phyloP scores from a whole-genome alignment of 2,888 invertebrate genomes.

The Chaetogeoica ovagalla region DNA sequence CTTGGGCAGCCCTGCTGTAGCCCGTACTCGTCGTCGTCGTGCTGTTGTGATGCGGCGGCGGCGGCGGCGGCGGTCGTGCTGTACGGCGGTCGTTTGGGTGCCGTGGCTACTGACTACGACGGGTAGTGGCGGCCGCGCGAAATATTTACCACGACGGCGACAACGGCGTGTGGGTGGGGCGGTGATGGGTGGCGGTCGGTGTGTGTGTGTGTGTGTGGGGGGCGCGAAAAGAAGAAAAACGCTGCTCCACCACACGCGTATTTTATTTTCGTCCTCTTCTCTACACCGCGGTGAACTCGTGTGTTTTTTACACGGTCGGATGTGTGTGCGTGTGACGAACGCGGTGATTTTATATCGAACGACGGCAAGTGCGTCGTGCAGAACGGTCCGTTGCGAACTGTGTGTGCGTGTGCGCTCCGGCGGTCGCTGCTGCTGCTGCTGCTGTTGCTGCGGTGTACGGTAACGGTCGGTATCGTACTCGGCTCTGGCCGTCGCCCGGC shows the following conservation, averaged over 20 bases:
- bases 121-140: slow-evolving; percentile 23
- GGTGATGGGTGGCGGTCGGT: no score
- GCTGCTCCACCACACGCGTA: no score
- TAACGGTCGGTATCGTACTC: no score
- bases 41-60: slow-evolving; percentile 2
- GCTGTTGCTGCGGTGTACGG: neutral
- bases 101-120: slow-evolving; percentile 44
- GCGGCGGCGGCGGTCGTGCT: slow-evolving; percentile 35
- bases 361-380: slow-evolving; percentile 21
- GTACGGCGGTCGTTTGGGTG: slow-evolving; percentile 45
- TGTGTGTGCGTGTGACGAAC: neutral
- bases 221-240: no score
- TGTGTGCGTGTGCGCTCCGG: neutral
- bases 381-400: slow-evolving; percentile 43
- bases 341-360: neutral
- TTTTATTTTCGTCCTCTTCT: no score
- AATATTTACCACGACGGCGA: neutral
- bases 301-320: neutral
- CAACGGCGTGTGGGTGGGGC: neutral
- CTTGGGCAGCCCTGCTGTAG: slow-evolving; percentile 23
- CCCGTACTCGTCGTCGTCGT: slow-evolving; percentile 12
- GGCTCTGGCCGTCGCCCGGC: no score
- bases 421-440: neutral
- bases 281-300: neutral
- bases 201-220: no score